phyloP scores from a whole-genome alignment of 2,888 invertebrate species.

The Parnassius mnemosyne region DNA sequence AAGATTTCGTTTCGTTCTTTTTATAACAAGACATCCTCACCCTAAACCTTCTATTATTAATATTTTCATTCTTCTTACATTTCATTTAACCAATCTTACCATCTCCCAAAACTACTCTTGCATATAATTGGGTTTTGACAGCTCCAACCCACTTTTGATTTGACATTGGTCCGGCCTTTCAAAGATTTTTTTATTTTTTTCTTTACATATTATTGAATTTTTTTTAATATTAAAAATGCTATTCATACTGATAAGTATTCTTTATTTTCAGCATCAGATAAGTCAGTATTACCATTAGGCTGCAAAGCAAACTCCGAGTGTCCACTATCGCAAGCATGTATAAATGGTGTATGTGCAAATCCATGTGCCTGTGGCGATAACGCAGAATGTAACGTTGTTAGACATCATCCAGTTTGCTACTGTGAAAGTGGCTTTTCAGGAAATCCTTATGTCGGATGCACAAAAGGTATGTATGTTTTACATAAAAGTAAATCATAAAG shows the following conservation, averaged over 20 bases:
- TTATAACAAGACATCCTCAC: no score
- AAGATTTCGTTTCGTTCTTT: no score
- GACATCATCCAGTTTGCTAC: constrained; percentile 92
- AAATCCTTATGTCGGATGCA: constrained; percentile 90
- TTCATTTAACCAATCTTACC: no score
- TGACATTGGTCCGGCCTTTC: no score
- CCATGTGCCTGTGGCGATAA: constrained; percentile 93
- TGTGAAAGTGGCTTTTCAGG: constrained; percentile 92
- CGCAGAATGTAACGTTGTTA: constrained; percentile 89
- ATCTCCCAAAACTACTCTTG: no score
- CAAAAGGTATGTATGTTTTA: constrained; percentile 78
- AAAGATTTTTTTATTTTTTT: no score
- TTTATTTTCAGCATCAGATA: constrained; percentile 70
- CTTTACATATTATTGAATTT: not conserved
- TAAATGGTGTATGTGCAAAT: constrained; percentile 88
- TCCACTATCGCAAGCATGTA: constrained; percentile 89
- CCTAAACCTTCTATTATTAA: no score
- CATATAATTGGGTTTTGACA: no score
- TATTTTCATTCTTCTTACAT: no score
- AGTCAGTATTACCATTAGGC: constrained; percentile 81
- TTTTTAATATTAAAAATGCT: not conserved
- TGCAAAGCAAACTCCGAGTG: constrained; percentile 91
- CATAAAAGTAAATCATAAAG: no score
- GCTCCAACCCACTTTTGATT: no score
- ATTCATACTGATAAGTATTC: not conserved